Evolutionary conservation across 2,113 vertebrate genomes (phyloP), one percentile per base, ranked within the genome.

Genomic region (Hippocampus guttulatus): DNA sequence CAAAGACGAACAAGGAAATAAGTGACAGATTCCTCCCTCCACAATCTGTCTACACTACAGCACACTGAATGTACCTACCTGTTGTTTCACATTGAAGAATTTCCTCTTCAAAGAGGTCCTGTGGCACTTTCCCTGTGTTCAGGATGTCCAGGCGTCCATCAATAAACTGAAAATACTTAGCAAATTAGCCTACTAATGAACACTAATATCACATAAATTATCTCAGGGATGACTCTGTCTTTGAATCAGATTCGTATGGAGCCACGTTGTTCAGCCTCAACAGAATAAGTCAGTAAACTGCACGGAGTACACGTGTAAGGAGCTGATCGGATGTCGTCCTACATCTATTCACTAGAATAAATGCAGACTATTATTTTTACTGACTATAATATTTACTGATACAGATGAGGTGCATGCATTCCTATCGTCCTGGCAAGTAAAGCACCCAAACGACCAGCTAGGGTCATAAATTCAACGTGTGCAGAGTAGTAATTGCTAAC

Each of bases 81-180:
- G 89, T 84, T 6, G 77, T 64, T 33, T 87, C 88, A 41, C 88
- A 91, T 71, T 88, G 86, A 3, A 87, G 81, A 47, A 96, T 93
- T 70, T 95, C 94, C 58, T 95, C 92, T 75, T 97, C 95, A 61
- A 95, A 96, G n/a, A 93, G 81, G 38, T 96, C 95, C 1, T 92
- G 92, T 70, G 93, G 94, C 47, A 92, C 92, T 23, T 85, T 88
- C 2, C 91, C 93, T 3, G 77, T 69, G 68, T 94, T 96, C n/a
- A 96, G 88, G 81, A 91, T 91, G 81, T 95, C 93, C 80, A 97
- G 58, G 0, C 95, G 93, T 14, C 52, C 77, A 43, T 97, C 95
- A 0, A 97, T 94, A 77, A 97, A 97, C 95, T 96, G 68, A 10
- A 79, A 78, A 25, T 23, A 57, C 52, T 30, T 52, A 5, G 43